Base-by-base conservation (phyloP, 2,888 invertebrate genomes). In the Odontocerum albicorne region DNA sequence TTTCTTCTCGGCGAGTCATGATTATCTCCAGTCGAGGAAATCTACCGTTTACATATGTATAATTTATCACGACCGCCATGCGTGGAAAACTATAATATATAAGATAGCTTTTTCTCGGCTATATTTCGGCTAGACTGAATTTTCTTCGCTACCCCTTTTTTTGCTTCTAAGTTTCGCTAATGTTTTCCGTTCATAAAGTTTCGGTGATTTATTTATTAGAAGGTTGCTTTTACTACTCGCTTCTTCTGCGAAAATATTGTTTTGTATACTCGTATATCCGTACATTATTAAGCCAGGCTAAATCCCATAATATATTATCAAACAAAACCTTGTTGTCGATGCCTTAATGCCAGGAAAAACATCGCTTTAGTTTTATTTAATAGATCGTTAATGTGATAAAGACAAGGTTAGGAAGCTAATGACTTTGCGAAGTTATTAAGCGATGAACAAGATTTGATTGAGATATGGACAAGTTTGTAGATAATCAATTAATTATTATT, bases 1-100 rank as follows among this genome's bases (percentile, higher is more conserved):
- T 43, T 54, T 46, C 40, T 36, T 8, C 16, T 8, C 27, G 40
- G 13, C 35, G 51, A 55, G 50, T 58, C 58, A 47, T 58, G 58
- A 58, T 58, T 58, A 58, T 58, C 54, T 55, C 54, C 43, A 40
- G 58, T 55, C 46, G 42, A 50, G 42, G 53, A 58, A 58, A 54
- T 58, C 46, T 58, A 54, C 52, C 57, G 57, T 57, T 57, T 53
- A 54, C 58, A 55, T 58, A 54, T 58, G 58, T 58, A 55, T 49
- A 54, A 56, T 56, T 56, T 56, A 56, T 56, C 55, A 56, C 43
- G 44, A n/a, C 20, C 21, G 40, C 40, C 40, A 21, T 21, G 40
- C 40, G 20, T 40, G 40, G 40, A 40, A 40, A 40, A 40, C 40
- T 40, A 40, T 40, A 13, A 16, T n/a, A 4, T 16, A 38, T 16